These are phyloP conservation scores for Montipora cactus DNA, from an alignment of 64 coral and sea anemone genomes.

Conservation along the genomic window DNA sequence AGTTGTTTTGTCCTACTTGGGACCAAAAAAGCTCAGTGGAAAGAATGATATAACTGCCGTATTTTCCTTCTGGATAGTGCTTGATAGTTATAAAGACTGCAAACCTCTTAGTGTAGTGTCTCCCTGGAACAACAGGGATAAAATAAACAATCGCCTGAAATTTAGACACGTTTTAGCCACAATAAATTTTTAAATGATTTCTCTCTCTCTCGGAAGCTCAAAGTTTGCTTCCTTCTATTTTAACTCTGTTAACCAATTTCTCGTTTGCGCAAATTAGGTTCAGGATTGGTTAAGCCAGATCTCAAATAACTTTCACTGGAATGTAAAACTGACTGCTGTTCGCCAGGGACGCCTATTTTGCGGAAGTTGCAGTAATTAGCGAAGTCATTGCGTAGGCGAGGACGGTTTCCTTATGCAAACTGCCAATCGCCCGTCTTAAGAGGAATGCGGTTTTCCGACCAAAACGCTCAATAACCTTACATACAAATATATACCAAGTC, in stretches of 20 bases:
- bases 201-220: neutral
- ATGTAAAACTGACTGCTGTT: neutral
- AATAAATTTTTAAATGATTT: constrained; percentile 18
- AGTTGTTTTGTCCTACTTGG: neutral
- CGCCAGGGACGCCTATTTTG: neutral
- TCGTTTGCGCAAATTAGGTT: neutral
- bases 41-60: neutral
- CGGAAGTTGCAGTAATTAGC: neutral
- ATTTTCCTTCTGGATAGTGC: neutral
- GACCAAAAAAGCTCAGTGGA: neutral
- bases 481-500: too few relatives aligned
- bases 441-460: neutral
- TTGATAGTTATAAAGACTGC: neutral
- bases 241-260: neutral
- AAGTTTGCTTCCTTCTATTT: too few relatives aligned
- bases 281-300: neutral
- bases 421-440: neutral
- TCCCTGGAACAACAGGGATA: neutral
- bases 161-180: constrained; percentile 16
- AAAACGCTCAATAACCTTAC: neutral
- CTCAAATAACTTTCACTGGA: neutral
- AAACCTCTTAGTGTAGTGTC: neutral
- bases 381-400: neutral
- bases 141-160: neutral
- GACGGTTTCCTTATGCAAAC: neutral